A percentile compares a stretch with the other conserved stretches of the same genome.
These are phyloP conservation scores for Anhinga anhinga DNA, from an alignment of 2,113 vertebrate species.

Conservation along the genomic window DNA sequence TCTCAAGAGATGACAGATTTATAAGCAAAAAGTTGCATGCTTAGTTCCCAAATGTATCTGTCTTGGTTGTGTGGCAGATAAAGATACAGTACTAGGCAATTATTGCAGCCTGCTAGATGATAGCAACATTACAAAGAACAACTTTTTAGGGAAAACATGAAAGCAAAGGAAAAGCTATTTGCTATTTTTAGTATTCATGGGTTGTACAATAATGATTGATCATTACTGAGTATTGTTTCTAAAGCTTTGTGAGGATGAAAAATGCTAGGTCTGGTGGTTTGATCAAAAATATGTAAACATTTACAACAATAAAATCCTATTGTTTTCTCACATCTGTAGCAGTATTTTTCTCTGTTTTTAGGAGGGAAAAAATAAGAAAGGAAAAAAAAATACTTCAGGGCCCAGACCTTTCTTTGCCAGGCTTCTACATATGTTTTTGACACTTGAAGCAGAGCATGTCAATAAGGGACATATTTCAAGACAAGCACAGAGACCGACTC, in stretches of 20 bases:
- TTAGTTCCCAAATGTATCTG: neutral
- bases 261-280: neutral
- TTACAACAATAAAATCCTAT: neutral
- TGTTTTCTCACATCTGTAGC: conserved; percentile 27
- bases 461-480: neutral
- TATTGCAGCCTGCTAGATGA: neutral
- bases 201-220: neutral
- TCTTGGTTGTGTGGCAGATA: neutral
- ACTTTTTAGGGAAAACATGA: neutral
- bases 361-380: fast-evolving
- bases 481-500: neutral
- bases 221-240: conserved; percentile 25
- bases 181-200: neutral
- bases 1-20: neutral
- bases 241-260: conserved; percentile 14
- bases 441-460: neutral
- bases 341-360: neutral
- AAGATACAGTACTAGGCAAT: neutral
- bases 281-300: neutral
- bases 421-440: neutral
- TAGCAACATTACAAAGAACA: neutral
- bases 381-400: neutral
- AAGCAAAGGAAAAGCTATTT: neutral
- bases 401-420: neutral
- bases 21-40: neutral